Conservation (phyloP, 2,888 invertebrate genomes). For the Plusia festucae region DNA sequence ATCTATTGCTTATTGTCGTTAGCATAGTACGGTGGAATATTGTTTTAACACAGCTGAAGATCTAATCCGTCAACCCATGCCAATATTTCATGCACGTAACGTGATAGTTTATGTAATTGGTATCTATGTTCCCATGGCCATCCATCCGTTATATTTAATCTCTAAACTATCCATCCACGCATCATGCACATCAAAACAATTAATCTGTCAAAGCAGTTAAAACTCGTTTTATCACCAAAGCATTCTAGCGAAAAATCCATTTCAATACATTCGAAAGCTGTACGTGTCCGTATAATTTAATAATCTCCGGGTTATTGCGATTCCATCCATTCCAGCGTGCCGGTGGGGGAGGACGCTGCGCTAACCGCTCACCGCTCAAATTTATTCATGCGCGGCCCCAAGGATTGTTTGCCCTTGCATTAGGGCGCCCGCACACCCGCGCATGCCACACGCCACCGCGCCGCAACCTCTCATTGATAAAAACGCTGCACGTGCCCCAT, state of each 20-base stretch:
- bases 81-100: background rate
- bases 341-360: constrained; percentile 70
- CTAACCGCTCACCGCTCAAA: constrained; percentile 63
- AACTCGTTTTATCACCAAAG: constrained; percentile 58
- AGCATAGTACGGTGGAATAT: background rate
- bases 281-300: constrained; percentile 84
- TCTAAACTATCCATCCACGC: constrained; percentile 9
- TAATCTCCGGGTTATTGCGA: constrained; percentile 85
- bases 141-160: background rate
- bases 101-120: background rate
- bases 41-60: background rate
- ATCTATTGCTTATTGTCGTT: background rate
- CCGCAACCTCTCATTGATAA: constrained; percentile 73
- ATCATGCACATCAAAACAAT: constrained; percentile 50
- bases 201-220: constrained; percentile 54
- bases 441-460: background rate
- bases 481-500: constrained; percentile 86
- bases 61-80: background rate
- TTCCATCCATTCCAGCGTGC: constrained; percentile 69
- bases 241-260: constrained; percentile 67
- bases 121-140: constrained; percentile 3
- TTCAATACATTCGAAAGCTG: constrained; percentile 65
- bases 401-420: constrained; percentile 78
- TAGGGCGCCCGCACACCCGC: constrained; percentile 68
- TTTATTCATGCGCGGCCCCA: constrained; percentile 85